Conservation (phyloP, 1,140 invertebrate genomes). For the Euglossa dilemma region DNA sequence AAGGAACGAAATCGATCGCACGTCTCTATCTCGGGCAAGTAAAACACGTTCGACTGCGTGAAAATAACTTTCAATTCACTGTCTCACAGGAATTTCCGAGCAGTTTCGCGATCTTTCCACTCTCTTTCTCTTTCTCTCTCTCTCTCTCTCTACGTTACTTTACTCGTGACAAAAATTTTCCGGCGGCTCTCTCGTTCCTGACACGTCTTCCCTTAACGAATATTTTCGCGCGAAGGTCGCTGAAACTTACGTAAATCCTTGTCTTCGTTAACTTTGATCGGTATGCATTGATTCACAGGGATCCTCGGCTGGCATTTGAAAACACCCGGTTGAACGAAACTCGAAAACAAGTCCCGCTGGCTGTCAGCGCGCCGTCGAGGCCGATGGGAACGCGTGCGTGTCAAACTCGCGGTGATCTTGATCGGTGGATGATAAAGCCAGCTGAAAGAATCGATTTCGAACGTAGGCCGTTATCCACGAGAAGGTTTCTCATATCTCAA, state of each 20-base stretch:
- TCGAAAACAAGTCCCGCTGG: not conserved
- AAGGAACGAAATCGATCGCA: not conserved
- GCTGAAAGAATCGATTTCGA: conserved; percentile 29
- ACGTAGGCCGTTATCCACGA: conserved; percentile 48
- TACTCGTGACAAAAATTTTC: not conserved
- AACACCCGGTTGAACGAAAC: not conserved
- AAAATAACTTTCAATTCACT: not conserved
- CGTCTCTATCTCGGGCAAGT: not conserved
- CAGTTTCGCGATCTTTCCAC: not conserved
- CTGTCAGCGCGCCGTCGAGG: no score
- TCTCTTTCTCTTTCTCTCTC: not conserved
- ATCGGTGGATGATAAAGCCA: not conserved
- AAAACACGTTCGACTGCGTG: not conserved
- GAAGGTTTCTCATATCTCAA: conserved; percentile 56
- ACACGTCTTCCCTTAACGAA: conserved; percentile 8
- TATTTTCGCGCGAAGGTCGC: not conserved
- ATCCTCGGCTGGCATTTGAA: not conserved
- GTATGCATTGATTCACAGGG: conserved; percentile 2
- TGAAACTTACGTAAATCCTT: conserved; percentile 7
- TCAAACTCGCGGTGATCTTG: not conserved
- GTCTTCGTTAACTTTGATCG: not conserved
- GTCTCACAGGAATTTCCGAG: no score
- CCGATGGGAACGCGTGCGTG: not conserved
- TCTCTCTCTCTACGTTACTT: not conserved
- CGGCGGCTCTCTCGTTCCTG: not conserved